These are phyloP conservation scores for Taurulus bubalis DNA, from an alignment of 2,113 vertebrate genomes.

Conservation along the genomic window DNA sequence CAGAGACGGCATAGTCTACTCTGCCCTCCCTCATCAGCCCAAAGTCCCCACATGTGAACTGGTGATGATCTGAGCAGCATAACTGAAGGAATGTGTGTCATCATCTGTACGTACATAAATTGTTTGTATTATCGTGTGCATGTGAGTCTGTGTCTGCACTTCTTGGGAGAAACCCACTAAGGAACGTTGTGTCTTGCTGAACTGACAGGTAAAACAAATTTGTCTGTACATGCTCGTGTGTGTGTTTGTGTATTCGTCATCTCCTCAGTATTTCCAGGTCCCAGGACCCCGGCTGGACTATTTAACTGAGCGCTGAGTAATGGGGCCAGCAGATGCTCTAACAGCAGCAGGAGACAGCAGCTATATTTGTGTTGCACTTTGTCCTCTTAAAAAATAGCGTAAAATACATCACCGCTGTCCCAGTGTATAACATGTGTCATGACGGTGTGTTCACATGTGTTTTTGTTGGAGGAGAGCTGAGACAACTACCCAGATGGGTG, in stretches of 20 bases:
- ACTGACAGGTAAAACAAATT: constrained; percentile 35
- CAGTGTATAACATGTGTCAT: background rate
- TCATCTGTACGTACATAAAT: background rate
- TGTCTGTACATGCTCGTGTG: background rate
- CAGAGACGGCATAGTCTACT: too few species aligned
- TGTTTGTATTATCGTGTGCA: background rate
- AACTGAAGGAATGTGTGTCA: background rate
- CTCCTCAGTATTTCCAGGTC: constrained; percentile 43
- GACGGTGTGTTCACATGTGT: background rate
- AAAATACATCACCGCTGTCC: constrained; percentile 16
- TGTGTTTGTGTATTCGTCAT: constrained; percentile 26
- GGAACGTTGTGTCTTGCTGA: constrained; percentile 22
- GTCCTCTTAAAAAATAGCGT: constrained; percentile 7
- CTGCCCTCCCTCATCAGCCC: background rate
- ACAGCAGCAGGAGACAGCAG: constrained; percentile 14
- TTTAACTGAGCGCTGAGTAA: constrained; percentile 23
- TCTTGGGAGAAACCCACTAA: constrained; percentile 1
- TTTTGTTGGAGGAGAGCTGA: constrained; percentile 8
- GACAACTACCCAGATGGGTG: background rate
- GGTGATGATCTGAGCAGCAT: background rate
- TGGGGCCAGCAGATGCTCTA: constrained; percentile 45
- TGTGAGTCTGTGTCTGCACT: background rate
- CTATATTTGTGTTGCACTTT: constrained; percentile 20
- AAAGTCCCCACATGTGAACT: background rate
- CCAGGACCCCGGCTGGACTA: constrained; percentile 12